Evolutionary conservation across 2,797 vertebrate genomes (phyloP).

Genomic region (Neoniphon sammara): DNA sequence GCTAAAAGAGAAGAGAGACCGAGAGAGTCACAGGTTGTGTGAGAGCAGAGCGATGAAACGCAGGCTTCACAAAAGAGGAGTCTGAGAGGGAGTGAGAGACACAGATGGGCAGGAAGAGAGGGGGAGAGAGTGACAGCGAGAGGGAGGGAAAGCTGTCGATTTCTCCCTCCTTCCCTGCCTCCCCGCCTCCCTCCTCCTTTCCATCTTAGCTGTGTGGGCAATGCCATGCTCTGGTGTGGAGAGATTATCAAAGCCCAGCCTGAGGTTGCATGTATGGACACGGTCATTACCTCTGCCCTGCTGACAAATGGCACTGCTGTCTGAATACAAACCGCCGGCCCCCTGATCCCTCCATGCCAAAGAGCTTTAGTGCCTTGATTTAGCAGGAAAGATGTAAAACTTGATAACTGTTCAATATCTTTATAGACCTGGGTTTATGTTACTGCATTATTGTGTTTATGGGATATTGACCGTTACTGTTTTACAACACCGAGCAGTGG

Average conservation of each 20-base stretch:
- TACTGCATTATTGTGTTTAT: slow-evolving; percentile 64
- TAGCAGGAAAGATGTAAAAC: slow-evolving; percentile 62
- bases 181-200: slow-evolving; percentile 19
- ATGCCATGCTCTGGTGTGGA: slow-evolving; percentile 72
- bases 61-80: slow-evolving; percentile 57
- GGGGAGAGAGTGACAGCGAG: slow-evolving; percentile 62
- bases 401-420: slow-evolving; percentile 66
- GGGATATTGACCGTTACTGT: slow-evolving; percentile 57
- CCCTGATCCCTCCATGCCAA: slow-evolving; percentile 27
- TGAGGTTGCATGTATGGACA: slow-evolving; percentile 77
- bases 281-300: slow-evolving; percentile 75
- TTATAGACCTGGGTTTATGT: slow-evolving; percentile 63
- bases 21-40: slow-evolving; percentile 72
- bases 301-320: slow-evolving; percentile 68
- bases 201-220: slow-evolving; percentile 66
- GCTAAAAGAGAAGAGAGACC: slow-evolving; percentile 25
- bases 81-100: slow-evolving; percentile 68
- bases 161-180: slow-evolving; percentile 44
- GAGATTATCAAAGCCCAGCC: slow-evolving; percentile 80
- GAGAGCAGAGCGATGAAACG: slow-evolving; percentile 60
- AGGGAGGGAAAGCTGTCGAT: slow-evolving; percentile 72
- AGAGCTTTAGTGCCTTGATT: slow-evolving; percentile 57
- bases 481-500: slow-evolving; percentile 41
- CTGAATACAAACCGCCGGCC: slow-evolving; percentile 51
- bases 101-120: slow-evolving; percentile 75